Percentiles rank a stretch among this genome's conserved stretches.
phyloP scores from a whole-genome alignment of 2,888 invertebrate genomes.

The Cosmopolites sordidus region DNA sequence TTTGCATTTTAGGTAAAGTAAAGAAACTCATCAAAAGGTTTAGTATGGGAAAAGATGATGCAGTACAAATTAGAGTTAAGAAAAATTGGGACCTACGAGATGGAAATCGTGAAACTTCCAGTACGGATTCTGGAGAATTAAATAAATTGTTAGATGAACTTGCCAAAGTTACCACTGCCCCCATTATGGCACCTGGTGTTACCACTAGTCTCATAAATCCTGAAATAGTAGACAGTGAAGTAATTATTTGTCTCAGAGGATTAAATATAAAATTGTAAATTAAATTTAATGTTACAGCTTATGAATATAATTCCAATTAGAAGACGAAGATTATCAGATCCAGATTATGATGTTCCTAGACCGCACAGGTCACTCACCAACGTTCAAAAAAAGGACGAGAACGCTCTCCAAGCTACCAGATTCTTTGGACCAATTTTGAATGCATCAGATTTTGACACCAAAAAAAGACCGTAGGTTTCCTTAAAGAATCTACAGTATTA shows the following conservation, averaged over 20 bases:
- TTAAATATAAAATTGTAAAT: not conserved
- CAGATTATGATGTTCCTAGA: constrained; percentile 51
- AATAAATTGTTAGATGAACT: constrained; percentile 43
- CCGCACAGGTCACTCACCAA: constrained; percentile 44
- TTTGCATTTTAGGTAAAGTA: constrained; percentile 32
- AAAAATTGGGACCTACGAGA: constrained; percentile 1
- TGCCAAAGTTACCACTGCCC: constrained; percentile 46
- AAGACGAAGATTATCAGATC: constrained; percentile 44
- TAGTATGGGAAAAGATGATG: constrained; percentile 31
- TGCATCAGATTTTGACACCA: constrained; percentile 21
- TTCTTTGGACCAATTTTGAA: constrained; percentile 43
- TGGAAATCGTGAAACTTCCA: constrained; percentile 10
- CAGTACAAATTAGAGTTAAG: constrained; percentile 27
- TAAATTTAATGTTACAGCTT: constrained; percentile 36
- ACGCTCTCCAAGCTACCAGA: constrained; percentile 41
- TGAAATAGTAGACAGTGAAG: constrained; percentile 41
- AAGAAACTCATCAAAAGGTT: constrained; percentile 43
- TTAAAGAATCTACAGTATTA: no score
- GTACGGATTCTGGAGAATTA: constrained; percentile 43
- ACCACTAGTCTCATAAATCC: constrained; percentile 43
- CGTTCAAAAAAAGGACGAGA: constrained; percentile 30
- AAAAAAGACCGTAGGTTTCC: constrained; percentile 17
- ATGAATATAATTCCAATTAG: constrained; percentile 39
- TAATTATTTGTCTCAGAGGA: constrained; percentile 30
- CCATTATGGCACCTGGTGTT: constrained; percentile 44